These are phyloP conservation scores for Dasysyrphus tricinctus DNA, from an alignment of 2,888 invertebrate genomes.

Conservation along the genomic window DNA sequence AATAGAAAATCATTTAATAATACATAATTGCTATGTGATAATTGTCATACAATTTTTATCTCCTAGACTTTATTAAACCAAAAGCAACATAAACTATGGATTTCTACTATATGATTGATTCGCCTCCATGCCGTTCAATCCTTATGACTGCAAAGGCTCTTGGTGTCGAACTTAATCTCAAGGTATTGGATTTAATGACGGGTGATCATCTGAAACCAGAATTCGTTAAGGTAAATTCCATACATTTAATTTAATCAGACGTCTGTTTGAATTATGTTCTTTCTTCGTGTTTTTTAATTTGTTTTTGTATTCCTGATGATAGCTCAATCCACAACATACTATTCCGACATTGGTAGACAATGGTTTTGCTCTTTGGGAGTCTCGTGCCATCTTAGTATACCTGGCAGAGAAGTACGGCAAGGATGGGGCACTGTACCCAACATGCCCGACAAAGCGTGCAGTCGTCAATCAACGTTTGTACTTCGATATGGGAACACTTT, in stretches of 20 bases:
- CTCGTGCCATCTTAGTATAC: slow-evolving; percentile 92
- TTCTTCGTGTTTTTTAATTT: not conserved
- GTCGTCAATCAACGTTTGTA: slow-evolving; percentile 91
- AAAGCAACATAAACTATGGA: slow-evolving; percentile 83
- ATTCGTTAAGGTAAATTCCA: slow-evolving; percentile 87
- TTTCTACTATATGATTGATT: slow-evolving; percentile 87
- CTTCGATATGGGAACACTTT: slow-evolving; percentile 91
- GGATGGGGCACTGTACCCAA: slow-evolving; percentile 89
- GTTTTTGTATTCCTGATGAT: not conserved
- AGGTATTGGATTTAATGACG: slow-evolving; percentile 85
- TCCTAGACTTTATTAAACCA: slow-evolving; percentile 20
- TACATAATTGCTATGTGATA: too few species aligned
- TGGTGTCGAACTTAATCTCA: slow-evolving; percentile 87
- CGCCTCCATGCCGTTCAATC: slow-evolving; percentile 88
- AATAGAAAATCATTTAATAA: too few species aligned
- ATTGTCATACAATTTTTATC: not conserved
- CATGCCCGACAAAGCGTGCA: slow-evolving; percentile 90
- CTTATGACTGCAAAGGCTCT: slow-evolving; percentile 87
- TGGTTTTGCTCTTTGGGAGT: slow-evolving; percentile 92
- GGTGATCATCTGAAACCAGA: slow-evolving; percentile 89
- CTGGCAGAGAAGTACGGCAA: slow-evolving; percentile 92
- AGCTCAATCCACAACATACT: slow-evolving; percentile 93
- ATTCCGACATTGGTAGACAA: slow-evolving; percentile 93
- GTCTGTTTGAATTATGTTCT: not conserved
- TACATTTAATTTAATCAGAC: not conserved